Percentiles rank a stretch among this genome's conserved stretches.
Evolutionary conservation across 2,888 invertebrate species (phyloP).

Genomic region (Tenthredo scrophulariae): DNA sequence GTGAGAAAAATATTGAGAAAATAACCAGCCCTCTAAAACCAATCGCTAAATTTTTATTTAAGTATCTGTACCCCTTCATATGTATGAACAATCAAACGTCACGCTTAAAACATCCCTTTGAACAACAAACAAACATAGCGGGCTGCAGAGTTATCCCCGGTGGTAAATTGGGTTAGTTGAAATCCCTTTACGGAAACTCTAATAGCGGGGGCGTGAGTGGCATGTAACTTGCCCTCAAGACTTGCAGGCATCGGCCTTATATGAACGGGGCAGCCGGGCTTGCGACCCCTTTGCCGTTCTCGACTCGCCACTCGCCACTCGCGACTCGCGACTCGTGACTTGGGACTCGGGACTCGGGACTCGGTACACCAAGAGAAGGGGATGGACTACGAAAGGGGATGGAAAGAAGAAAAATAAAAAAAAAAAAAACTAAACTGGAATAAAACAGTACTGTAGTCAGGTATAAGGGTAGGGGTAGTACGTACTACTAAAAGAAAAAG

Average conservation of each 20-base stretch:
- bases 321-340: background rate
- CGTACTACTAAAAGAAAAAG: conserved; percentile 9
- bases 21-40: background rate
- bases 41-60: background rate
- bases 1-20: background rate
- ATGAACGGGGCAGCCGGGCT: conserved; percentile 11
- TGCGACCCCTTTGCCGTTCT: conserved; percentile 25
- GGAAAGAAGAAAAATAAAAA: too few species aligned
- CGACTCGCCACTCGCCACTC: conserved; percentile 10
- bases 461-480: background rate
- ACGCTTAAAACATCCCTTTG: conserved; percentile 58
- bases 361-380: conserved; percentile 1
- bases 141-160: conserved; percentile 72
- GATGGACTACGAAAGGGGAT: background rate
- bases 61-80: background rate
- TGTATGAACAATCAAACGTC: conserved; percentile 56
- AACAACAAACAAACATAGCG: conserved; percentile 69
- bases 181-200: conserved; percentile 77
- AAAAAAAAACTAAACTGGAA: background rate
- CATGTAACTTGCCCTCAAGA: conserved; percentile 62
- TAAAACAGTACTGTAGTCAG: background rate
- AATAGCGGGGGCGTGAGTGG: conserved; percentile 73
- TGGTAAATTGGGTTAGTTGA: conserved; percentile 76
- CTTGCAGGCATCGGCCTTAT: conserved; percentile 35
- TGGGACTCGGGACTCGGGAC: background rate